phyloP scores from a whole-genome alignment of 2,797 vertebrate species.

The Florisuga fusca region DNA sequence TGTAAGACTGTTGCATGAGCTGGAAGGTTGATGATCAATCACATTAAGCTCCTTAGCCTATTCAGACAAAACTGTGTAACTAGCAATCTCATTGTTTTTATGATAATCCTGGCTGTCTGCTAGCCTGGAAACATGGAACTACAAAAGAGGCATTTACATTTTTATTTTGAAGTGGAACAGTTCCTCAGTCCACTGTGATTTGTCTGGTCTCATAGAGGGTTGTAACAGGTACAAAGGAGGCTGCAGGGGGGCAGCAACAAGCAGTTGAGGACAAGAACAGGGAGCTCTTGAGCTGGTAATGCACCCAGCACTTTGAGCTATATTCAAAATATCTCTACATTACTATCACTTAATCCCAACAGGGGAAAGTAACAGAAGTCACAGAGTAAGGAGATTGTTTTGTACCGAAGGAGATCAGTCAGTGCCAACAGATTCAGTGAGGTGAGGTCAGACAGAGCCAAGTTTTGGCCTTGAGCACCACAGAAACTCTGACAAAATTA shows the following conservation, averaged over 20 bases:
- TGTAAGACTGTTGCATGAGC: not conserved
- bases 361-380: not conserved
- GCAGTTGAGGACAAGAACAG: not conserved
- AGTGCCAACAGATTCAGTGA: not conserved
- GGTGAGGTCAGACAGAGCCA: not conserved
- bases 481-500: not conserved
- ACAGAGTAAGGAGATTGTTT: not conserved
- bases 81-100: not conserved
- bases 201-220: not conserved
- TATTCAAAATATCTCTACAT: not conserved
- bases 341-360: not conserved
- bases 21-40: not conserved
- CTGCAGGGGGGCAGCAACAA: not conserved
- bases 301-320: not conserved
- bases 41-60: not conserved
- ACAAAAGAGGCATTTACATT: not conserved
- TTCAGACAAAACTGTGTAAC: not conserved
- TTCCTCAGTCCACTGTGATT: not conserved
- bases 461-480: not conserved
- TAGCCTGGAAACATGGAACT: not conserved
- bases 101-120: not conserved
- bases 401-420: not conserved
- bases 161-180: not conserved
- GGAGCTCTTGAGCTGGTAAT: not conserved
- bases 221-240: not conserved